phyloP scores from a whole-genome alignment of 2,797 vertebrate species.

The Serranus cabrilla region DNA sequence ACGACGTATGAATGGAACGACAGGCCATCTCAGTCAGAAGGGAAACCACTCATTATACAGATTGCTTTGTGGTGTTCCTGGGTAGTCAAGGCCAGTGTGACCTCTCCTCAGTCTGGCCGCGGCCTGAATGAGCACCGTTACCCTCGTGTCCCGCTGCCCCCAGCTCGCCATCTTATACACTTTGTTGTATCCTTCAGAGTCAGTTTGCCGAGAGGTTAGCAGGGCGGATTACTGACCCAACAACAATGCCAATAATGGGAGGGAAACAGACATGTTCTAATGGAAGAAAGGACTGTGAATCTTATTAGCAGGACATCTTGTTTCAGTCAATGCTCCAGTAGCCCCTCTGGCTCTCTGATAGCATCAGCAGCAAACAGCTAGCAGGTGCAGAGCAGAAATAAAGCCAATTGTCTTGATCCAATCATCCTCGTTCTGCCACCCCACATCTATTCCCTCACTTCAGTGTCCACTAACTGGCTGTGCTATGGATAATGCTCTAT shows the following conservation, averaged over 20 bases:
- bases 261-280: slow-evolving; percentile 69
- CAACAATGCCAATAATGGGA: slow-evolving; percentile 62
- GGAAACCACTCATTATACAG: slow-evolving; percentile 83
- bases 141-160: slow-evolving; percentile 4
- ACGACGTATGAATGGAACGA: slow-evolving; percentile 68
- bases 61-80: slow-evolving; percentile 77
- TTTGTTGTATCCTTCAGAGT: slow-evolving; percentile 51
- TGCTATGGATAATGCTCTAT: slow-evolving; percentile 55
- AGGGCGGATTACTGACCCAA: slow-evolving; percentile 55
- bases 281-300: slow-evolving; percentile 69
- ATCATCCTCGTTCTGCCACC: slow-evolving; percentile 55
- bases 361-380: slow-evolving; percentile 70
- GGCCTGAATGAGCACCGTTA: slow-evolving; percentile 35
- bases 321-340: slow-evolving; percentile 67
- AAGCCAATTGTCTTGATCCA: slow-evolving; percentile 76
- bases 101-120: slow-evolving; percentile 69
- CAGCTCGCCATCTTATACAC: slow-evolving; percentile 44
- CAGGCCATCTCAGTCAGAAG: slow-evolving; percentile 72
- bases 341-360: slow-evolving; percentile 68
- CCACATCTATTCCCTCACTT: slow-evolving; percentile 61
- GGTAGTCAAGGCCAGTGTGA: slow-evolving; percentile 76
- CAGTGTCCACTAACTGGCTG: slow-evolving; percentile 55
- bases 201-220: slow-evolving; percentile 59
- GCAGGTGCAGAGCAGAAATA: slow-evolving; percentile 76
- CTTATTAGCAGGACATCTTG: slow-evolving; percentile 77